Evolutionary conservation across 2,113 vertebrate species (phyloP), one percentile per base, ranked within the genome.

Genomic region (Rhea americana): DNA sequence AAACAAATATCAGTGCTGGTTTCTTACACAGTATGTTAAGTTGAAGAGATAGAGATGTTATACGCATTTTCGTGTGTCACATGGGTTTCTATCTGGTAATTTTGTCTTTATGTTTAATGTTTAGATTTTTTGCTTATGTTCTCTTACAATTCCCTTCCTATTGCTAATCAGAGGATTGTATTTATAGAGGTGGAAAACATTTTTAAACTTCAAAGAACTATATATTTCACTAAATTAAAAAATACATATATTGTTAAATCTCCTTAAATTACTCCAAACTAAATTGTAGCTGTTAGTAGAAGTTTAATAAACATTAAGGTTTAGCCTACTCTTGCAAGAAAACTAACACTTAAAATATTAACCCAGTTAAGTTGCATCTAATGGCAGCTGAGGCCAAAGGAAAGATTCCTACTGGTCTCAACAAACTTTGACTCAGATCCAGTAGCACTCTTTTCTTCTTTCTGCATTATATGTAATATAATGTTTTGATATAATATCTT

Each of bases 1-100:
- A 87, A 80, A 20, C 1, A 59, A 4, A 50, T 8, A 67, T 6
- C 13, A 59, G 5, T 16, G 11, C 1, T 62, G 12, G 0, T 28
- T 80, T 79, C 73, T 43, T 5, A 67, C 3, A 47, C 13, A 73
- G 80, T 24, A 16, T 58, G 7, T 24, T 41, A 45, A 55, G 28
- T n/a, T 59, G 8, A n/a, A 12, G 39, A 16, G 51, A 7, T 41
- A 25, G 14, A 45, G 17, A 21, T 25, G 22, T 21, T 22, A 58
- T 32, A 45, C 6, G 11, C 21, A 30, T 75, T 75, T 47, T 25
- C 24, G 13, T 14, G 28, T 11, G 30, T 21, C 32, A 22, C 24
- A 22, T 19, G 22, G 55, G 35, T 24, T 32, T 24, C 22, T 12
- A 5, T 20, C 14, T 67, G 41, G 6, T 45, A 45, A 32, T 30